Base-by-base conservation (phyloP, 2,113 vertebrate species). In the Okapia johnstoni region DNA sequence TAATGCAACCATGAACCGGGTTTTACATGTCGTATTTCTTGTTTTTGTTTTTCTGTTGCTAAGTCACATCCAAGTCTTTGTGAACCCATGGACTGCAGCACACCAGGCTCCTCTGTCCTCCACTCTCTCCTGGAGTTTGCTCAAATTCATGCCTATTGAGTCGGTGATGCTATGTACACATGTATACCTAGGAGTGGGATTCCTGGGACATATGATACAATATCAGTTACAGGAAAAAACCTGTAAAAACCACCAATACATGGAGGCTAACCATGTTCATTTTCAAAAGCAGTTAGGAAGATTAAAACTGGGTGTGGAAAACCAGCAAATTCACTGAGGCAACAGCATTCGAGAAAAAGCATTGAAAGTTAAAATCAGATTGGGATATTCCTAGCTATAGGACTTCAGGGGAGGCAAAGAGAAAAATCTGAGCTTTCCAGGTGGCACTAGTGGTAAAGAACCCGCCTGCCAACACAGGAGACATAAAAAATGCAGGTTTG, bases 281-380 rank as follows among this genome's bases (percentile, higher is more conserved):
- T 73, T 83, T 88, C 50, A 26, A 73, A 55, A 94, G 57, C 11
- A 63, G 36, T 33, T n/a, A 57, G 26, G 40, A 28, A 85, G 60
- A 48, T 5, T 66, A 26, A 50, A 28, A 50, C 7, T 26, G 7
- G 26, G 23, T 23, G 3, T n/a, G 14, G 50, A 26, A 21, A 87
- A 17, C 13, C 43, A 11, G 4, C 54, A 9, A 1, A 3, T 52
- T 46, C 25, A 46, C 23, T 4, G 15, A 77, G 7, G 28, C 15
- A 43, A 33, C 21, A 23, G 5, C 14, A 28, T 60, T 43, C 33
- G 23, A 30, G 46, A 17, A 54, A 60, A 19, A 11, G 6, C 2
- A 79, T 13, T 12, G 8, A 7, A 46, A 2, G 1, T 17, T 19
- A 23, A 17, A 46, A 26, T 9, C 23, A 10, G 2, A 3, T 5